phyloP scores from a whole-genome alignment of 2,797 vertebrate genomes.

The Microhierax caerulescens region DNA sequence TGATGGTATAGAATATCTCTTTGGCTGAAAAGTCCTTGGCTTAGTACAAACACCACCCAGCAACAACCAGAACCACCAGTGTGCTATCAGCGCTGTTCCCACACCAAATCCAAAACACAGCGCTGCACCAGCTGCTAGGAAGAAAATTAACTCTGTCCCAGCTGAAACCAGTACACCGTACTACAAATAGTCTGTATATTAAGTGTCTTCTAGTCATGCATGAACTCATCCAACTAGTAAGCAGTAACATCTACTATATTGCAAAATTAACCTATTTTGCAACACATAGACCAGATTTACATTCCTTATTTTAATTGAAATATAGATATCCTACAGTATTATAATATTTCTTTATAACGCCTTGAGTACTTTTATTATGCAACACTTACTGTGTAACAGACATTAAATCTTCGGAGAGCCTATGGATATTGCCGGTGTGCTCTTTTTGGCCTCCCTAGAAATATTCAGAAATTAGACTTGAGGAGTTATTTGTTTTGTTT shows the following conservation, averaged over 20 bases:
- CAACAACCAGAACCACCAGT: no score
- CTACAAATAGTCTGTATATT: background rate
- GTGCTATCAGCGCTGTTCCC: no score
- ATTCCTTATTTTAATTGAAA: background rate
- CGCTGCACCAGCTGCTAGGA: no score
- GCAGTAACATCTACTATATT: background rate
- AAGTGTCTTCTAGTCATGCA: background rate
- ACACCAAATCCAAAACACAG: no score
- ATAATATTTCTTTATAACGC: background rate
- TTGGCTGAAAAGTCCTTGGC: no score
- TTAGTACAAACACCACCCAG: no score
- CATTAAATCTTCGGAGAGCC: background rate
- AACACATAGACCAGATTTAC: background rate
- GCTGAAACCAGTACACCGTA: background rate
- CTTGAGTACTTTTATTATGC: background rate
- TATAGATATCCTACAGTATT: background rate
- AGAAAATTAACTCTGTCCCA: no score
- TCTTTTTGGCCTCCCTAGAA: background rate
- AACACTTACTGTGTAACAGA: background rate
- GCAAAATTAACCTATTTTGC: background rate
- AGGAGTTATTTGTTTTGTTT: background rate
- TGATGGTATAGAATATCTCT: no score
- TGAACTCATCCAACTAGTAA: background rate
- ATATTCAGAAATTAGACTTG: background rate
- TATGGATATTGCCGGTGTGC: background rate